Percentiles rank a stretch among this genome's conserved stretches.
These are phyloP conservation scores for Irena cyanogastra DNA, from an alignment of 2,113 vertebrate genomes.

Conservation along the genomic window DNA sequence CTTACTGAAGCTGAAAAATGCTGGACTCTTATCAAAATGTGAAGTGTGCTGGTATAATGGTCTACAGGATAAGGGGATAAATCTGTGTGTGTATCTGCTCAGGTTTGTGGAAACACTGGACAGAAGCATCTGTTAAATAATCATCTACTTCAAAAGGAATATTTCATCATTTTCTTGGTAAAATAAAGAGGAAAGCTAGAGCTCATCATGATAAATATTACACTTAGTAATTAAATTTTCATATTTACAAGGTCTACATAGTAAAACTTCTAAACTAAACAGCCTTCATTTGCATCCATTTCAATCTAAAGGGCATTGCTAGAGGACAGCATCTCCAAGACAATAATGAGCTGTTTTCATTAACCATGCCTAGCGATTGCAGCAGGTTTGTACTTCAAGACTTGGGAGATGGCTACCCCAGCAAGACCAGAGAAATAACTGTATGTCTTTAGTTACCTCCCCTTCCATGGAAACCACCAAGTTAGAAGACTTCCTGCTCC, in stretches of 20 bases:
- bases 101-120: not conserved
- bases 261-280: slow-evolving; percentile 56
- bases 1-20: not conserved
- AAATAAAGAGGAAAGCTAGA: not conserved
- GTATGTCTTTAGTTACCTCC: not conserved
- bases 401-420: not conserved
- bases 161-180: not conserved
- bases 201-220: slow-evolving; percentile 25
- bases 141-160: not conserved
- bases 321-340: slow-evolving; percentile 34
- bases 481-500: not conserved
- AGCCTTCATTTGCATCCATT: slow-evolving; percentile 56
- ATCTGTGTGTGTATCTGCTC: not conserved
- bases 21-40: not conserved
- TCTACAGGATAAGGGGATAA: not conserved
- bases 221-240: slow-evolving; percentile 66
- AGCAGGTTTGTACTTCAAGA: not conserved
- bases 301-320: slow-evolving; percentile 33
- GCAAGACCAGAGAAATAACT: slow-evolving; percentile 31
- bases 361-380: slow-evolving; percentile 27
- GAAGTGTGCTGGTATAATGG: not conserved
- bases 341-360: slow-evolving; percentile 53
- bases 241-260: slow-evolving; percentile 28
- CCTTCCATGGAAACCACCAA: not conserved
- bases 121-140: not conserved